Evolutionary conservation across 2,888 invertebrate species (phyloP), one percentile per base, ranked within the genome.

Genomic region (Ommatoiulus sabulosus): DNA sequence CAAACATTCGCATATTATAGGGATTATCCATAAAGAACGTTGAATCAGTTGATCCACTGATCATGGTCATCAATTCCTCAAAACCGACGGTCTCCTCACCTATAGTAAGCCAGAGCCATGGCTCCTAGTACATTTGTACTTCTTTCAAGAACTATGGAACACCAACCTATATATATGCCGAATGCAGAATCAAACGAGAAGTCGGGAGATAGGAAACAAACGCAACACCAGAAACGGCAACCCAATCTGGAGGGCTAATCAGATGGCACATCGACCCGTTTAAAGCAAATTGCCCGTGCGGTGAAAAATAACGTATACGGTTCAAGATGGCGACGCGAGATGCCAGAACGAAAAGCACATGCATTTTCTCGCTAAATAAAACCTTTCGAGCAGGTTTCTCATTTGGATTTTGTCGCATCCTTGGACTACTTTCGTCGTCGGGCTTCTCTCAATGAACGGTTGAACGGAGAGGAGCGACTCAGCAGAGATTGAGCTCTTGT

Each of bases 381-480:
- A 80, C 80, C 8, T 8, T 43, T 35, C 35, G 4, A 57, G n/a
- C 57, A 57, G 57, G 57, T 35, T 80, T 12, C 35, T 12, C 35
- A 43, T 35, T 80, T 80, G 0, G 24, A 3, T 7, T 15, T 43
- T 35, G 2, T 80, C 1, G 10, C 12, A 80, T 80, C 80, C 80
- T 80, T 80, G 80, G 80, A 80, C 80, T 80, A 80, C 80, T 80
- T 80, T 80, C 35, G 80, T 80, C 80, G 35, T 24, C 80, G 15
- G 35, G 12, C 12, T 35, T 80, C 80, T 80, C 12, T 80, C 35
- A 35, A 80, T 80, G 80, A 12, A 24, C 72, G 35, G 35, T 35
- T 35, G 35, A 48, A 48, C 12, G 15, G 3, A 52, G 15, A 52
- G 15, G 12, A 17, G 4, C 52, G 15, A 52, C 52, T 52, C 52